Base-by-base conservation (phyloP, 1,140 invertebrate species). In the Hypothenemus hampei region DNA sequence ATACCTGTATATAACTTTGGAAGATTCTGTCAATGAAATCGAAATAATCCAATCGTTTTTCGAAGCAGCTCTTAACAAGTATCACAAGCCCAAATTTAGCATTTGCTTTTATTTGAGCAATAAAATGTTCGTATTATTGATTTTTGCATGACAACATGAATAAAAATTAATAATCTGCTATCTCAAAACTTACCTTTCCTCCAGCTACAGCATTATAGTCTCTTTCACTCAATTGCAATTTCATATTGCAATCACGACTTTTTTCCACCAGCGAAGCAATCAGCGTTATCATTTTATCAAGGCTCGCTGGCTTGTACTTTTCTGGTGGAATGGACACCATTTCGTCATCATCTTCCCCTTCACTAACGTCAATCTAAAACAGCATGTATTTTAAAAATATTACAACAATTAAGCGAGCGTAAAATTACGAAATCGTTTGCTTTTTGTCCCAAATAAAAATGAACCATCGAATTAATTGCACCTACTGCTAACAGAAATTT, bases 211-310 rank as follows among this genome's bases (percentile, higher is more conserved):
- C 85, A 61, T 81, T 85, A 20, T 89, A 84, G 71, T 96, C 92
- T 50, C 82, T 82, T 2, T 84, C 77, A 3, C 83, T 85, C 4
- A 95, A 71, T n/a, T 85, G 80, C 4, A 95, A 73, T 51, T 82
- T 79, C 56, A 76, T 85, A 72, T 85, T 81, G 5, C 85, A 76
- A 52, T 86, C 86, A 13, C 92, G 74, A 20, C 91, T 93, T 49
- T 89, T 85, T 68, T 96, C 93, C 18, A 95, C 89, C 21, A 96
- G 76, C 1, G 85, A 81, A 3, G 90, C 89, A 21, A 94, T 86
- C 4, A 96, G 72, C 5, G 89, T 87, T 39, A 97, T 92, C 93
- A 96, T 96, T 74, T 96, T 96, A 69, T 95, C 93, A n/a, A 96
- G 73, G 0, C 92, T 92, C 1, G 88, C 86, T 0, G 91, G 90